Evolutionary conservation across 1,140 invertebrate genomes (phyloP), one percentile per base, ranked within the genome.

Genomic region (Drosophila chauvacae): DNA sequence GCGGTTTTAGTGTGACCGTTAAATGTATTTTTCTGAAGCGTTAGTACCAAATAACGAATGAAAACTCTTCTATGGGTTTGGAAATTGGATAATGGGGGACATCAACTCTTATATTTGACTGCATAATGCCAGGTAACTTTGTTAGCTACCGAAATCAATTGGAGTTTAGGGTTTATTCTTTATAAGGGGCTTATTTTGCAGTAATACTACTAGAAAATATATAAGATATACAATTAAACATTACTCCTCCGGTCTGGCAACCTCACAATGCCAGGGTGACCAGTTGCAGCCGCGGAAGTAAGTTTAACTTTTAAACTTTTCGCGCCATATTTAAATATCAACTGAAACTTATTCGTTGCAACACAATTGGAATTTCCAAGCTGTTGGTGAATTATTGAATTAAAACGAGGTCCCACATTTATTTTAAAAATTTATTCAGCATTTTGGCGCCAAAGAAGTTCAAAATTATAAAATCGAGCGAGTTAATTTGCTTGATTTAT

Each of bases 401-500:
- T 53, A 35, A 53, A 53, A 20, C 18, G 0, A 53, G n/a, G 0
- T 7, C 0, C 0, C 2, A 9, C 0, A 20, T 53, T 53, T 53
- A 20, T 16, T 55, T 62, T 51, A 18, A 55, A 7, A 14, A 33
- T 63, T 33, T 63, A 55, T 53, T 51, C n/a, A 3, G 35, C 20
- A 28, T 20, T 62, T 13, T 28, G 18, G 18, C 18, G 39, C 18
- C 0, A 35, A 50, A 51, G 18, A 18, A 53, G 20, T 47, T 56
- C 50, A 48, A 56, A 20, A 1, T 20, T 20, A 20, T 20, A 20
- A 20, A 20, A 20, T 20, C 16, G 2, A 30, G 9, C 28, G 4
- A n/a, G 13, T 26, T 30, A 45, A 35, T 28, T 28, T 30, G 26
- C 14, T 28, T 26, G 14, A 37, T 18, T 13, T 18, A 30, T 23